phyloP scores from a whole-genome alignment of 35 echinoderm and acorn worm species.

The Apostichopus californicus region DNA sequence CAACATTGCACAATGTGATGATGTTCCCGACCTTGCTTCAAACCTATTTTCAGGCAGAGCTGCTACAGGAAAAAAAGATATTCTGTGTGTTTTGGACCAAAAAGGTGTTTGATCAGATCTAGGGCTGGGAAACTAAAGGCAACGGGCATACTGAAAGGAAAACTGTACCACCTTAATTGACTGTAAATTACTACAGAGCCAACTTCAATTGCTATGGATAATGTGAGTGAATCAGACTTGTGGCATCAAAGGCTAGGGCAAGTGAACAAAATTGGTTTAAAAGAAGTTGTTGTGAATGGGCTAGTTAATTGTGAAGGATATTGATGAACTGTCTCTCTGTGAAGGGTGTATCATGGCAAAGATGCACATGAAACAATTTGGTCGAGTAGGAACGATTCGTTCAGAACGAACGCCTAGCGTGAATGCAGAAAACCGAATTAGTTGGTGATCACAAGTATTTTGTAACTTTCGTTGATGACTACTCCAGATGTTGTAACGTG shows the following conservation, averaged over 20 bases:
- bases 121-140: neutral
- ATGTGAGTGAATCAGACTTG: neutral
- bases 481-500: conserved; percentile 5
- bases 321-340: neutral
- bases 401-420: neutral
- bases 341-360: conserved; percentile 5
- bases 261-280: conserved; percentile 11
- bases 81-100: neutral
- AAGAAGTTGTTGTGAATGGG: neutral
- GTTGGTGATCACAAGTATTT: conserved; percentile 6
- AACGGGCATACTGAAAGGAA: too few relatives aligned
- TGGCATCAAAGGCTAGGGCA: neutral
- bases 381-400: neutral
- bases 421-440: conserved; percentile 9
- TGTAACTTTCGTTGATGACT: neutral
- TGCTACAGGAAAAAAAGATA: neutral
- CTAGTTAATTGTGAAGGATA: neutral
- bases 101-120: neutral
- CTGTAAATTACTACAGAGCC: neutral
- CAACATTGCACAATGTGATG: neutral
- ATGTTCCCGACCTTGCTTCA: neutral
- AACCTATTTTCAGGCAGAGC: neutral
- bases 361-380: neutral
- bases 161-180: neutral
- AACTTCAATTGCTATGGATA: neutral